Evolutionary conservation across 2,797 vertebrate genomes (phyloP).

Genomic region (Sebastes steindachneri): DNA sequence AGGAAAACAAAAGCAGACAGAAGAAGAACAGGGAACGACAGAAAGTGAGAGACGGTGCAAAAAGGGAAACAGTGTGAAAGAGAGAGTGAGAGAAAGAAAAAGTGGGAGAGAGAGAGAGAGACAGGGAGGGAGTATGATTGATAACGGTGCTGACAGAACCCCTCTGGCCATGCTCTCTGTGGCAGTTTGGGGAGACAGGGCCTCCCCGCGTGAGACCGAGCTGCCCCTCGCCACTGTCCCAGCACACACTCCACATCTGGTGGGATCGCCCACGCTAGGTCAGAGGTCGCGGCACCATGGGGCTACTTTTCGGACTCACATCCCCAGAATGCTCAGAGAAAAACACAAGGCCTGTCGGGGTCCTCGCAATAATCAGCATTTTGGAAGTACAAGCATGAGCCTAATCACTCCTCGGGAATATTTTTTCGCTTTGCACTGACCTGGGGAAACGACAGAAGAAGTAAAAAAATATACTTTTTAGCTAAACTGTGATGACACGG

Average conservation of each 20-base stretch:
- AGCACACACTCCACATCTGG: slow-evolving; percentile 86
- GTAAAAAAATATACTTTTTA: slow-evolving; percentile 20
- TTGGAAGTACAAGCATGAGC: slow-evolving; percentile 74
- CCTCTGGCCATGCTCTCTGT: slow-evolving; percentile 86
- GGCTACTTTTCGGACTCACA: slow-evolving; percentile 80
- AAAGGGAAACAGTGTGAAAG: slow-evolving; percentile 73
- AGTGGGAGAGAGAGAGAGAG: slow-evolving; percentile 59
- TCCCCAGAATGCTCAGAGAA: slow-evolving; percentile 78
- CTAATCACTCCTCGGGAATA: slow-evolving; percentile 69
- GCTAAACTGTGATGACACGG: slow-evolving; percentile 51
- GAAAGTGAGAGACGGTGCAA: slow-evolving; percentile 73
- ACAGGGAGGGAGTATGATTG: slow-evolving; percentile 82
- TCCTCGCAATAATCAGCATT: slow-evolving; percentile 74
- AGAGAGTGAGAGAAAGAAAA: slow-evolving; percentile 47
- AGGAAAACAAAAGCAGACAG: slow-evolving; percentile 66
- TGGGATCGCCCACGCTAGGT: slow-evolving; percentile 84
- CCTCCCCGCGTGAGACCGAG: slow-evolving; percentile 83
- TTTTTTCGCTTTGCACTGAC: slow-evolving; percentile 54
- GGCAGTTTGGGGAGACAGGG: slow-evolving; percentile 85
- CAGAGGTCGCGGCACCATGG: slow-evolving; percentile 79
- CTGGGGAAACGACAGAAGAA: slow-evolving; percentile 43
- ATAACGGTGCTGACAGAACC: slow-evolving; percentile 86
- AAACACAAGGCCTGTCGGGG: slow-evolving; percentile 71
- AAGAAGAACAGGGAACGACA: slow-evolving; percentile 50
- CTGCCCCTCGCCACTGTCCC: slow-evolving; percentile 83